Conservation (phyloP, 2,888 invertebrate genomes). For the Andrena camellia region DNA sequence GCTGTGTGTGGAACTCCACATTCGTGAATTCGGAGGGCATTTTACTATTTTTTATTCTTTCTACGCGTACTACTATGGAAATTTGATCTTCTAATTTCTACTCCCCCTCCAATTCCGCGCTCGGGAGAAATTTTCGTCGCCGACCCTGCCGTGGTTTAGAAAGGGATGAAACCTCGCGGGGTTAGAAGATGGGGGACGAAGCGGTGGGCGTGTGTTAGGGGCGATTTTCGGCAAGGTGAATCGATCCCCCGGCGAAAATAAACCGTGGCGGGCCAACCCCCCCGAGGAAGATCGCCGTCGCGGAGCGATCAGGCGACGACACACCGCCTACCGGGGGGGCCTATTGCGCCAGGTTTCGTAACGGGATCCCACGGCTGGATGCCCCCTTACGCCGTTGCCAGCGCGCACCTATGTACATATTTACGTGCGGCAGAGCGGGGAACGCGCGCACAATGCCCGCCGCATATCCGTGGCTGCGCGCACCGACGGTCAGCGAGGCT, state of each 20-base stretch:
- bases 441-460: slow-evolving; percentile 42
- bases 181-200: slow-evolving; percentile 24
- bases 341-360: slow-evolving; percentile 65
- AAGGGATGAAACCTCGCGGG: slow-evolving; percentile 9
- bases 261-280: slow-evolving; percentile 1
- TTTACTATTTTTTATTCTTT: too few relatives aligned
- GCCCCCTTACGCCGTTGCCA: not conserved
- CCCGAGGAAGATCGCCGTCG: not conserved
- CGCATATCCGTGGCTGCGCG: slow-evolving; percentile 37
- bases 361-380: slow-evolving; percentile 12
- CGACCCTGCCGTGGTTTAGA: not conserved
- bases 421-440: not conserved
- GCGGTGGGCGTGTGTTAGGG: slow-evolving; percentile 39
- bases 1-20: too few relatives aligned
- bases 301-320: slow-evolving; percentile 2
- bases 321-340: not conserved
- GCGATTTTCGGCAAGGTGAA: slow-evolving; percentile 50
- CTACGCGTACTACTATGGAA: too few relatives aligned
- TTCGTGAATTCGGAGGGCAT: too few relatives aligned
- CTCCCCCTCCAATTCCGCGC: too few relatives aligned
- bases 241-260: slow-evolving; percentile 58
- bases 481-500: slow-evolving; percentile 9
- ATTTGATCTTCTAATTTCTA: too few relatives aligned
- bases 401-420: slow-evolving; percentile 14
- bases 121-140: too few relatives aligned